Evolutionary conservation across 2,888 invertebrate genomes (phyloP).

Genomic region (Agelastica alni): DNA sequence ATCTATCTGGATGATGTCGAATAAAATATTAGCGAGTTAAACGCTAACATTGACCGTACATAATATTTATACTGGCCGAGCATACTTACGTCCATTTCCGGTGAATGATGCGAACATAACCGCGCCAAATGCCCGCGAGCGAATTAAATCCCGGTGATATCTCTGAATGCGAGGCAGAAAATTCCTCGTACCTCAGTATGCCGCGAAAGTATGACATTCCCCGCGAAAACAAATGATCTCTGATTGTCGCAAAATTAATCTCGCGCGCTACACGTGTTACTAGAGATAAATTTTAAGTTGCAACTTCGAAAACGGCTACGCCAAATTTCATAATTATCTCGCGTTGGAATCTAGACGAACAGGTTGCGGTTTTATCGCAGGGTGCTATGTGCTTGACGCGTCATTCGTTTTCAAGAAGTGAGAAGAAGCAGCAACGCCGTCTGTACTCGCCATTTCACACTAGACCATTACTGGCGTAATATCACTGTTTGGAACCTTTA

Average conservation of each 20-base stretch:
- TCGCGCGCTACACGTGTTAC: constrained; percentile 42
- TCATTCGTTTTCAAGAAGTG: constrained; percentile 49
- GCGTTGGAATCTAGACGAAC: constrained; percentile 54
- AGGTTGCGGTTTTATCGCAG: constrained; percentile 48
- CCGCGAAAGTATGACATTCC: constrained; percentile 36
- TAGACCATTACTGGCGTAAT: too few species aligned
- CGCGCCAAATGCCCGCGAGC: constrained; percentile 14
- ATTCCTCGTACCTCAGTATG: constrained; percentile 27
- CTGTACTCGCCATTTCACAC: constrained; percentile 38
- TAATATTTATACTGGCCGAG: constrained; percentile 34
- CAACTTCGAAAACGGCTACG: constrained; percentile 49
- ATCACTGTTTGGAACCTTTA: too few species aligned
- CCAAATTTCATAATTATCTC: constrained; percentile 55
- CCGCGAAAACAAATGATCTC: constrained; percentile 45
- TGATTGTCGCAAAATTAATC: constrained; percentile 45
- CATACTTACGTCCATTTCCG: constrained; percentile 34
- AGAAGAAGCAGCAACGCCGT: constrained; percentile 42
- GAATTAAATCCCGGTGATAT: constrained; percentile 20
- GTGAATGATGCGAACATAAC: constrained; percentile 34
- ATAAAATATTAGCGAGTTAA: constrained; percentile 12
- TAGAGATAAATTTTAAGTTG: constrained; percentile 47
- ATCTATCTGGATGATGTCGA: constrained; percentile 5
- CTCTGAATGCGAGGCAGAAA: constrained; percentile 24
- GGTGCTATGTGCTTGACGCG: constrained; percentile 50
- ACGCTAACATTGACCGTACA: constrained; percentile 23